phyloP scores from a whole-genome alignment of 2,888 invertebrate species.

The Digitonthophagus gazella region DNA sequence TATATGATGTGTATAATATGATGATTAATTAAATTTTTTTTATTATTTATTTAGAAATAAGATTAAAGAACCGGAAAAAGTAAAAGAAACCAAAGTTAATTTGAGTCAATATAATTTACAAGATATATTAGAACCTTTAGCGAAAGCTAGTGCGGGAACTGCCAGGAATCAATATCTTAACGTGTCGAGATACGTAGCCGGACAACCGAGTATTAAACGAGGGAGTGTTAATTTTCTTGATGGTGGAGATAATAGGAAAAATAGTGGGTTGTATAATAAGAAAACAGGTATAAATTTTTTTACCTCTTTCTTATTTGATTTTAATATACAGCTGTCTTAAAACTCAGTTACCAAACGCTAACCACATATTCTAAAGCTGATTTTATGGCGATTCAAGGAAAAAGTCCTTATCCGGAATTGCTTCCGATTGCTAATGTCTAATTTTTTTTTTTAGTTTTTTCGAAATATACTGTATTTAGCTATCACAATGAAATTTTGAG shows the following conservation, averaged over 20 bases:
- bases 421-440: too few relatives aligned
- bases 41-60: slow-evolving; percentile 40
- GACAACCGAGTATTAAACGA: slow-evolving; percentile 49
- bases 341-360: too few relatives aligned
- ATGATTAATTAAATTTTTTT: not conserved
- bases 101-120: slow-evolving; percentile 53
- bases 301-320: not conserved
- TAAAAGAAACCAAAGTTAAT: slow-evolving; percentile 53
- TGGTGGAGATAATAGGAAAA: slow-evolving; percentile 34
- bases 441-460: too few relatives aligned
- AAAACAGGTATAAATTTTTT: slow-evolving; percentile 28
- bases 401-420: too few relatives aligned
- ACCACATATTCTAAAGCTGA: too few relatives aligned
- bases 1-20: not conserved
- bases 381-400: too few relatives aligned
- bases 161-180: slow-evolving; percentile 76
- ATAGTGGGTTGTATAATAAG: slow-evolving; percentile 36
- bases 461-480: too few relatives aligned
- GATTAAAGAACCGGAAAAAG: slow-evolving; percentile 41
- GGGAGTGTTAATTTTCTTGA: slow-evolving; percentile 39
- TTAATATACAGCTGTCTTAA: too few relatives aligned
- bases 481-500: too few relatives aligned
- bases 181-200: slow-evolving; percentile 76
- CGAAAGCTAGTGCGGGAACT: slow-evolving; percentile 46
- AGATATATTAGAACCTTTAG: slow-evolving; percentile 48